A percentile compares a stretch with the other conserved stretches of the same genome.
Conservation (phyloP, 2,888 invertebrate genomes). For the Brenthis daphne region DNA sequence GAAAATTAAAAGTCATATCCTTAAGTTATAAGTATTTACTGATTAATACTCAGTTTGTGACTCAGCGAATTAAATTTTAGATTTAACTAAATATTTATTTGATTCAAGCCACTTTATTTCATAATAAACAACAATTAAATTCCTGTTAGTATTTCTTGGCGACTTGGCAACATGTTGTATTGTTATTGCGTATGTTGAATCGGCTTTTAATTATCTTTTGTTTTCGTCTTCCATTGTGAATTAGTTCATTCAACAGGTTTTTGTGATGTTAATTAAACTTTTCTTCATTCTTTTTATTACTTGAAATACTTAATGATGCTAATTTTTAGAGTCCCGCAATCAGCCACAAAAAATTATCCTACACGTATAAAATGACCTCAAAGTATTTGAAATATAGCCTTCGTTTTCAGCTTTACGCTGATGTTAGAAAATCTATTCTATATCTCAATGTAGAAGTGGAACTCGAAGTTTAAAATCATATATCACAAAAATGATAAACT, state of each 20-base stretch:
- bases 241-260: slow-evolving; percentile 65
- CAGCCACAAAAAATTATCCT: background rate
- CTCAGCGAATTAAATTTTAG: background rate
- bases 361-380: background rate
- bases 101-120: background rate
- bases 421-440: too few relatives aligned
- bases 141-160: slow-evolving; percentile 43
- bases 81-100: background rate
- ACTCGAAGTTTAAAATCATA: too few relatives aligned
- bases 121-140: slow-evolving; percentile 21
- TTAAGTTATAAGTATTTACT: too few relatives aligned
- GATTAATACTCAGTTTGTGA: too few relatives aligned
- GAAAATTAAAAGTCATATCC: too few relatives aligned
- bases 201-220: slow-evolving; percentile 62
- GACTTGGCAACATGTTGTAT: slow-evolving; percentile 38
- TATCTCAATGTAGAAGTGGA: too few relatives aligned
- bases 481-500: too few relatives aligned
- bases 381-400: too few relatives aligned
- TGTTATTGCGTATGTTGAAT: slow-evolving; percentile 44
- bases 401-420: too few relatives aligned
- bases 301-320: slow-evolving; percentile 10
- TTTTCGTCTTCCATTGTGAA: slow-evolving; percentile 61
- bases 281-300: slow-evolving; percentile 39
- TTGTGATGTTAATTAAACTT: slow-evolving; percentile 48
- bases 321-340: slow-evolving; percentile 4